These are phyloP conservation scores for Artibeus lituratus DNA, from an alignment of 2,797 vertebrate genomes.

Conservation along the genomic window DNA sequence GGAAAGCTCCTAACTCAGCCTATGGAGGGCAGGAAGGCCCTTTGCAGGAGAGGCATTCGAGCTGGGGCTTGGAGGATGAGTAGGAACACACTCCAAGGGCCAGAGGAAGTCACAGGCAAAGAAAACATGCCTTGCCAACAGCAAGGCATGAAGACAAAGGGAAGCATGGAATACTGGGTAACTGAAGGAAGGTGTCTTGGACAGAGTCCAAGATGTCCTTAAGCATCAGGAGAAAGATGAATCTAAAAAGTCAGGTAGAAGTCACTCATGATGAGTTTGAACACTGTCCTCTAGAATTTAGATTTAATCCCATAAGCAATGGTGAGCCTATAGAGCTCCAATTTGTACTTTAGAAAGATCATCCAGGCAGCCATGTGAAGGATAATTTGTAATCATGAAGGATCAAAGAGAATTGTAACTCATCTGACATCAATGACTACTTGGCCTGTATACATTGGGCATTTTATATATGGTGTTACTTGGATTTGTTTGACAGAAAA, in stretches of 20 bases:
- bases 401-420: neutral
- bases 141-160: neutral
- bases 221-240: neutral
- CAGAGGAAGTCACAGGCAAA: neutral
- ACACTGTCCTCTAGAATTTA: neutral
- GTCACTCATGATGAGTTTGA: neutral
- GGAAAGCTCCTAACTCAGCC: neutral
- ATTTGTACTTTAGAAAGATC: neutral
- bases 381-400: neutral
- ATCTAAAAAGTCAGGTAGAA: neutral
- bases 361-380: neutral
- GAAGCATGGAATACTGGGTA: neutral
- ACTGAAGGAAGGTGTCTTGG: neutral
- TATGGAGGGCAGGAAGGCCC: neutral
- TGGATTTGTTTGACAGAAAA: slow-evolving; percentile 42
- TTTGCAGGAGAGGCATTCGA: neutral
- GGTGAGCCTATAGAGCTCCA: neutral
- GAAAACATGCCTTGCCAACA: too few relatives aligned
- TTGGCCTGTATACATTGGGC: neutral
- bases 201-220: neutral
- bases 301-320: neutral
- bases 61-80: neutral
- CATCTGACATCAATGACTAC: neutral
- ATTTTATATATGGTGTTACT: neutral
- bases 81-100: too few relatives aligned